A percentile compares a stretch with the other conserved stretches of the same genome.
These are phyloP conservation scores for Paracyclopina nana DNA, from an alignment of 1,140 invertebrate genomes.

Conservation along the genomic window DNA sequence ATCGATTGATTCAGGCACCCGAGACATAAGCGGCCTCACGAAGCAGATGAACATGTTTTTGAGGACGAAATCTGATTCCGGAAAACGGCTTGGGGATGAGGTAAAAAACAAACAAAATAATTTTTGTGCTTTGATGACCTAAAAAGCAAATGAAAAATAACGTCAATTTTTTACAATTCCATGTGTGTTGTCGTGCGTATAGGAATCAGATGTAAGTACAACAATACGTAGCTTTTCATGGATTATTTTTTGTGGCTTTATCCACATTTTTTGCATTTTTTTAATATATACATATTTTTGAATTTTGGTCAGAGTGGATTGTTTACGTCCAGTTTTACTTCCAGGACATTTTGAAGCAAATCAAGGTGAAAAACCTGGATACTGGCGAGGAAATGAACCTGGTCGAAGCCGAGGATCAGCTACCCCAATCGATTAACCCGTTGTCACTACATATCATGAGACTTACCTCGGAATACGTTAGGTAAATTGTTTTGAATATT, in stretches of 20 bases:
- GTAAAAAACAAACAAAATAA: too few relatives aligned
- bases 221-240: too few relatives aligned
- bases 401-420: constrained; percentile 67
- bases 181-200: too few relatives aligned
- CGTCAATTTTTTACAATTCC: too few relatives aligned
- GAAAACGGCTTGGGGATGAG: constrained; percentile 7
- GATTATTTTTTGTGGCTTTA: too few relatives aligned
- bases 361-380: constrained; percentile 78
- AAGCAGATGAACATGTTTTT: constrained; percentile 16
- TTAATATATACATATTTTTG: background rate
- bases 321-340: constrained; percentile 19
- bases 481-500: background rate
- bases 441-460: constrained; percentile 85
- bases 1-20: constrained; percentile 17
- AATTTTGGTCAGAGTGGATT: background rate
- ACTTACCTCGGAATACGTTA: constrained; percentile 59
- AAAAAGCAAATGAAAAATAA: too few relatives aligned
- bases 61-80: constrained; percentile 9
- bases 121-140: too few relatives aligned
- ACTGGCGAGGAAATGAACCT: constrained; percentile 72
- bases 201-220: too few relatives aligned
- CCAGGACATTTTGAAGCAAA: constrained; percentile 71
- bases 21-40: constrained; percentile 11
- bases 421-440: constrained; percentile 74
- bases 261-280: too few relatives aligned